Evolutionary conservation across 92 coral and sea anemone genomes (phyloP), one percentile per base, ranked within the genome.

Genomic region (Pocillopora grandis): DNA sequence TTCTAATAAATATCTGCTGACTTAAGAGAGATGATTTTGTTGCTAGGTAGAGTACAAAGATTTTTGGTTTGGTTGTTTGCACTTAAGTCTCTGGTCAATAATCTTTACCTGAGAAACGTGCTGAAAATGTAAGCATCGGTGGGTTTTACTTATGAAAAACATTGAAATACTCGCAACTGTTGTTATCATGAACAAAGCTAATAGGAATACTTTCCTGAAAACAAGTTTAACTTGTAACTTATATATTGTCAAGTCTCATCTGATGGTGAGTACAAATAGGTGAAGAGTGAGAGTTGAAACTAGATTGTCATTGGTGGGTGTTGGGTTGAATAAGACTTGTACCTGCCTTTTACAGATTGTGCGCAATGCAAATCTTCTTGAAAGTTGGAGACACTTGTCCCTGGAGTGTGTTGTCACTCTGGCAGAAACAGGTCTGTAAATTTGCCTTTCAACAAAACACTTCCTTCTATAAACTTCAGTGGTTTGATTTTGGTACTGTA

Each of bases 371-470:
- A 89, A 89, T 37, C 82, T 92, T 73, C 93, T 87, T 58, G 96
- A 92, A 66, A 94, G 89, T 89, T 90, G 95, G 93, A 84, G 97
- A 49, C 99, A 96, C 70, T 84, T 96, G 35, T 87, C 99, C 58
- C 76, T 96, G 59, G 99, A 96, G 90, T 96, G 99, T 71, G 93
- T 96, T 37, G 99, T 96, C 56, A 94, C 98, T 13, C 85, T 96
- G 82, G 98, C 98, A 1, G 99, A 96, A 68, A 92, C 96, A 88
- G 99, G 99, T 96, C 42, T 36, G 85, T 37, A 36, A 58, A 14
- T 57, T 23, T 20, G 35, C 56, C 20, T 5, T 73, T 49, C 17
- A 15, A 55, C 56, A 48, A 37, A 5, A 20, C n/a, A 66, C 21
- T 66, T 20, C 14, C 56, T 55, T 2, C 31, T 27, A 27, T 27